A percentile compares a stretch with the other conserved stretches of the same genome.
Evolutionary conservation across 2,113 vertebrate species (phyloP).

Genomic region (Gorsachius goisagi): DNA sequence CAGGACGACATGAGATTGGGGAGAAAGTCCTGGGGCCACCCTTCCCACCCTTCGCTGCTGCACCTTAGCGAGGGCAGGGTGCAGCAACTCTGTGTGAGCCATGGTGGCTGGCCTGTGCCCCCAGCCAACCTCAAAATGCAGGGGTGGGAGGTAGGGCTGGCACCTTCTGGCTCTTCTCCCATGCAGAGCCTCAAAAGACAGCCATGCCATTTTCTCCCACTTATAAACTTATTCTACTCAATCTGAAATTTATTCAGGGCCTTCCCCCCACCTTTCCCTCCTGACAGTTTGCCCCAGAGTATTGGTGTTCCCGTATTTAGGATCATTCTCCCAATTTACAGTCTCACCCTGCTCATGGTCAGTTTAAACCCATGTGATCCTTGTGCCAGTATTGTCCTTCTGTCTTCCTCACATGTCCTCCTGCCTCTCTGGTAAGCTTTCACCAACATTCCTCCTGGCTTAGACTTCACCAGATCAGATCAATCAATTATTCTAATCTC

Average conservation of each 20-base stretch:
- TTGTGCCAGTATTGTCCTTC: not conserved
- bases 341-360: not conserved
- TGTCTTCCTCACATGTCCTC: not conserved
- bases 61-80: too few relatives aligned
- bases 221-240: not conserved
- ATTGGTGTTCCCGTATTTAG: not conserved
- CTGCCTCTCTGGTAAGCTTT: not conserved
- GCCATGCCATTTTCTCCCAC: not conserved
- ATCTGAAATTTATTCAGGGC: not conserved
- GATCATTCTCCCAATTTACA: not conserved
- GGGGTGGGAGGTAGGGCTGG: not conserved
- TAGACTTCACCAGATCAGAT: not conserved
- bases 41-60: too few relatives aligned
- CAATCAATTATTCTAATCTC: not conserved
- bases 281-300: not conserved
- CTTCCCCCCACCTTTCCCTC: not conserved
- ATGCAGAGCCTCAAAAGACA: not conserved
- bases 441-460: not conserved
- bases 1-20: not conserved
- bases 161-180: not conserved
- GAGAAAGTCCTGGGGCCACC: fast-evolving
- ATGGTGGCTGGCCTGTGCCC: fast-evolving
- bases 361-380: not conserved
- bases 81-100: fast-evolving
- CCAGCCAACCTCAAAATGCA: fast-evolving